phyloP scores from a whole-genome alignment of 1,140 invertebrate species.

The Drosophila serrata region DNA sequence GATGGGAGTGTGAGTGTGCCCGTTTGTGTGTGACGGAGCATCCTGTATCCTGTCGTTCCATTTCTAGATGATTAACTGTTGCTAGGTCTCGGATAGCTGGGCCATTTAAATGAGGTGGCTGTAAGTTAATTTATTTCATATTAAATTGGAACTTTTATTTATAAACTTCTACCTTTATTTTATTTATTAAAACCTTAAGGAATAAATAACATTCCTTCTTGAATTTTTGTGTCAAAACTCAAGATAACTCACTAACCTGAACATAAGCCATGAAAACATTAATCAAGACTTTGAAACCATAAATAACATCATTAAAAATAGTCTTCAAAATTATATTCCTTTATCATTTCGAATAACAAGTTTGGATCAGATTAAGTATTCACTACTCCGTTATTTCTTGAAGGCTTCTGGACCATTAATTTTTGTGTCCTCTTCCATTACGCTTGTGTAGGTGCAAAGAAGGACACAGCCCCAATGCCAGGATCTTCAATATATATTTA shows the following conservation, averaged over 20 bases:
- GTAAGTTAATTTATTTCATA: not conserved
- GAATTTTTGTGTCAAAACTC: not conserved
- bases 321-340: not conserved
- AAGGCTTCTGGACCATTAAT: slow-evolving; percentile 65
- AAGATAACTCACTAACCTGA: not conserved
- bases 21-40: slow-evolving; percentile 32
- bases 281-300: not conserved
- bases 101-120: slow-evolving; percentile 8
- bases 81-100: slow-evolving; percentile 19
- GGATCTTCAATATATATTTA: slow-evolving; percentile 25
- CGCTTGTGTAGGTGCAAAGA: slow-evolving; percentile 64
- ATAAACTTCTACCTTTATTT: not conserved
- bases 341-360: not conserved
- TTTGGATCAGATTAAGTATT: slow-evolving; percentile 22
- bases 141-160: too few species aligned
- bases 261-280: not conserved
- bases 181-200: too few species aligned
- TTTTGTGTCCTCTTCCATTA: slow-evolving; percentile 34
- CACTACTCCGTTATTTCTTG: slow-evolving; percentile 20
- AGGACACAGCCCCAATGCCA: slow-evolving; percentile 1
- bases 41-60: slow-evolving; percentile 57
- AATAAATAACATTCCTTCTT: not conserved
- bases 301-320: slow-evolving; percentile 11
- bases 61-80: slow-evolving; percentile 77
- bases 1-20: slow-evolving; percentile 7